These are phyloP conservation scores for Orchesella cincta DNA, from an alignment of 1,140 invertebrate genomes.

Conservation along the genomic window DNA sequence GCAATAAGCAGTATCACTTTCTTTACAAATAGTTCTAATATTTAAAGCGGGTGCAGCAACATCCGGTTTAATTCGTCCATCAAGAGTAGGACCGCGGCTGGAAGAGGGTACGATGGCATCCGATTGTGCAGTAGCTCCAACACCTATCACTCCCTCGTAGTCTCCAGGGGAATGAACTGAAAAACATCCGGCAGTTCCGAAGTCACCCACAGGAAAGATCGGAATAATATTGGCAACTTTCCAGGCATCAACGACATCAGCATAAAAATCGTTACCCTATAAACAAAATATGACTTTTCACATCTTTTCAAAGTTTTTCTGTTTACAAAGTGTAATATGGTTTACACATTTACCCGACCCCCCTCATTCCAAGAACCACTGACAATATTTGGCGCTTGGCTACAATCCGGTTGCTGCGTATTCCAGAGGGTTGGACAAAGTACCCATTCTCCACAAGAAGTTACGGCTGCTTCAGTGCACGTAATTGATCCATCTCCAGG, in stretches of 20 bases:
- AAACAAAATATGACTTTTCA: too few species aligned
- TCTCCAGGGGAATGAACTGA: constrained; percentile 16
- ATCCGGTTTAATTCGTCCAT: constrained; percentile 33
- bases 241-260: too few species aligned
- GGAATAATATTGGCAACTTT: constrained; percentile 18
- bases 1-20: constrained; percentile 12
- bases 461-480: neutral
- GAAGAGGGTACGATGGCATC: too few species aligned
- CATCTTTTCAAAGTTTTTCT: too few species aligned
- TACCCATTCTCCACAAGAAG: constrained; percentile 39
- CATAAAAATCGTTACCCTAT: too few species aligned
- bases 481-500: too few species aligned
- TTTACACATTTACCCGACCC: too few species aligned
- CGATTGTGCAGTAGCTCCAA: too few species aligned
- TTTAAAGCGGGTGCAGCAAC: constrained; percentile 31
- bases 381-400: neutral
- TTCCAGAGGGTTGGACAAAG: constrained; percentile 31
- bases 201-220: constrained; percentile 28
- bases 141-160: too few species aligned
- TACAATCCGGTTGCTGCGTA: neutral
- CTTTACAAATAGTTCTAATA: constrained; percentile 15
- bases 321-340: too few species aligned
- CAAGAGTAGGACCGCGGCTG: neutral
- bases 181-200: constrained; percentile 9
- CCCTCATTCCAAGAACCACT: constrained; percentile 37